Conservation (phyloP, 2,113 vertebrate species). For the Silurus meridionalis region DNA sequence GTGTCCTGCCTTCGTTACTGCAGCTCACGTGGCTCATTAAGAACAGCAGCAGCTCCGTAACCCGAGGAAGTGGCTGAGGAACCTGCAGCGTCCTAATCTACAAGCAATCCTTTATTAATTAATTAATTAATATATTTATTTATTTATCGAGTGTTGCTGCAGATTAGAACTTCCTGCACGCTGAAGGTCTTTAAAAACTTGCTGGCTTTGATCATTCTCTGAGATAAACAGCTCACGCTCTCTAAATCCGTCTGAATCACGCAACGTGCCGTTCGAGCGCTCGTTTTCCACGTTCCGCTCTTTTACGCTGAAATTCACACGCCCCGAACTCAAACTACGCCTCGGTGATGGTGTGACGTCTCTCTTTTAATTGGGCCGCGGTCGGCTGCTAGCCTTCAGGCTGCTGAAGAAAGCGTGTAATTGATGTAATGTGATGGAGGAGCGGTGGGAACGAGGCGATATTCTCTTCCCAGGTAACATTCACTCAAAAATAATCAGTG, state of each 20-base stretch:
- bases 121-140: too few relatives aligned
- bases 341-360: background rate
- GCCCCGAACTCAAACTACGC: background rate
- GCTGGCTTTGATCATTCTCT: background rate
- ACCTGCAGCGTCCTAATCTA: background rate
- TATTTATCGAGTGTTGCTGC: too few relatives aligned
- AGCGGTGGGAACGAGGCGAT: background rate
- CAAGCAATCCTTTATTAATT: background rate
- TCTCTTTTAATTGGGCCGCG: conserved; percentile 2
- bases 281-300: background rate
- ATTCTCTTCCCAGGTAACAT: conserved; percentile 3
- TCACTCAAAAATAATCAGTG: background rate
- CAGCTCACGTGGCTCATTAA: background rate
- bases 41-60: background rate
- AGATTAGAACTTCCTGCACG: conserved; percentile 5
- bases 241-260: background rate
- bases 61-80: background rate
- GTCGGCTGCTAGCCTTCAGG: background rate
- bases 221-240: conserved; percentile 14
- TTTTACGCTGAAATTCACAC: background rate
- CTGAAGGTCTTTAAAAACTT: conserved; percentile 13
- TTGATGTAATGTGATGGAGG: conserved; percentile 6
- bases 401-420: background rate
- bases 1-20: background rate
- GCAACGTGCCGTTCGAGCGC: background rate